These are phyloP conservation scores for Disparrhopalites patrizii DNA, from an alignment of 2,888 invertebrate species.

Conservation along the genomic window DNA sequence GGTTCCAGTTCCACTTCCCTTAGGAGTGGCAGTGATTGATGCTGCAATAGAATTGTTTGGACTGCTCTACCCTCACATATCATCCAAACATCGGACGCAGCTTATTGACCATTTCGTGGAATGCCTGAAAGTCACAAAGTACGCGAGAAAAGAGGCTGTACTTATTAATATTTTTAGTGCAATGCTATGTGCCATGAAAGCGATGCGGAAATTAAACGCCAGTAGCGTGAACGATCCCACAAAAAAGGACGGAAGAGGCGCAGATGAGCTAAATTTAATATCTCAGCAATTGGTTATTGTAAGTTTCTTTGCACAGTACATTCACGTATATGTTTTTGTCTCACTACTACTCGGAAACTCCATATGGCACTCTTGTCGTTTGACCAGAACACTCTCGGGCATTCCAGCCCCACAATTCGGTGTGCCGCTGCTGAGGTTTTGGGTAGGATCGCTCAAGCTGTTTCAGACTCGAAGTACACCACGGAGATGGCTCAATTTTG, in stretches of 20 bases:
- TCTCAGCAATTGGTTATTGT: slow-evolving; percentile 44
- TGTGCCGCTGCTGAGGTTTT: slow-evolving; percentile 94
- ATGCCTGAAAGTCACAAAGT: slow-evolving; percentile 71
- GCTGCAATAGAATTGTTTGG: slow-evolving; percentile 89
- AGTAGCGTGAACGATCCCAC: slow-evolving; percentile 69
- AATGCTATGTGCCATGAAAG: slow-evolving; percentile 79
- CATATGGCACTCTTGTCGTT: not conserved
- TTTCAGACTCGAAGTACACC: slow-evolving; percentile 79
- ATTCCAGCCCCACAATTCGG: slow-evolving; percentile 62
- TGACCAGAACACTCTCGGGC: slow-evolving; percentile 53
- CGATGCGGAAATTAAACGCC: slow-evolving; percentile 77
- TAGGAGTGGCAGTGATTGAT: slow-evolving; percentile 95
- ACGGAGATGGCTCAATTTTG: slow-evolving; percentile 84
- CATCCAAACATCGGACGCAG: slow-evolving; percentile 93
- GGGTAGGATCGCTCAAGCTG: slow-evolving; percentile 86
- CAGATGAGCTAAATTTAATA: slow-evolving; percentile 50
- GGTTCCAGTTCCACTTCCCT: slow-evolving; percentile 75
- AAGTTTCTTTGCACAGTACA: too few relatives aligned
- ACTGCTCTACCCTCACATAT: slow-evolving; percentile 87
- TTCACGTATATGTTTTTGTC: not conserved
- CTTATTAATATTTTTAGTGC: slow-evolving; percentile 97
- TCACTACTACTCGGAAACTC: not conserved
- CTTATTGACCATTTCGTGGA: slow-evolving; percentile 96
- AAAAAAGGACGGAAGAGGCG: slow-evolving; percentile 59
- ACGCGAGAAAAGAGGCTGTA: slow-evolving; percentile 85